Percentiles rank a stretch among this genome's conserved stretches.
phyloP scores from a whole-genome alignment of 2,113 vertebrate genomes.

The Chiloscyllium plagiosum region DNA sequence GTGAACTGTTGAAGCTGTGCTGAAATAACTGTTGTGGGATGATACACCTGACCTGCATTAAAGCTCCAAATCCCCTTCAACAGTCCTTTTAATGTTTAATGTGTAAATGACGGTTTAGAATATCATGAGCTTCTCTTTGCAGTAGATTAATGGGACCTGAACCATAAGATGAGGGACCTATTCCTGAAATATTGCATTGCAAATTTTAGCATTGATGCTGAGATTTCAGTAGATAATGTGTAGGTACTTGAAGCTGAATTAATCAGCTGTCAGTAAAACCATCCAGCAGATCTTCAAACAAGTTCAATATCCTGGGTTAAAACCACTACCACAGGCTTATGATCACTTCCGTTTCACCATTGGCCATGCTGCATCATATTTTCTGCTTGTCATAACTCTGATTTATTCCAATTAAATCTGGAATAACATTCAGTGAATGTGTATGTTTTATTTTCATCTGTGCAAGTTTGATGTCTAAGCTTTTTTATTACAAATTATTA shows the following conservation, averaged over 20 bases:
- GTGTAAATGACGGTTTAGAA: neutral
- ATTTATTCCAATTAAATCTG: neutral
- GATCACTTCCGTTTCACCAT: neutral
- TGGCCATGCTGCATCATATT: neutral
- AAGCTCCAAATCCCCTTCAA: neutral
- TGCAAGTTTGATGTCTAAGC: neutral
- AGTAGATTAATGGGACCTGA: neutral
- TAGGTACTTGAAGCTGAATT: neutral
- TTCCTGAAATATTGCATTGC: neutral
- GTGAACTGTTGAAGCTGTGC: neutral
- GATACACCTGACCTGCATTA: neutral
- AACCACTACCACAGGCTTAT: neutral
- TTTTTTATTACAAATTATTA: neutral
- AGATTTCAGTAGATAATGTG: neutral
- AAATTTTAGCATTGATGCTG: neutral
- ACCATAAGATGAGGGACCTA: neutral
- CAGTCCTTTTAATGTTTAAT: slow-evolving; percentile 9
- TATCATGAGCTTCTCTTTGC: neutral
- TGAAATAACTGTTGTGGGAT: neutral
- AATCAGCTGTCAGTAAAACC: neutral
- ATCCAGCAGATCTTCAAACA: neutral
- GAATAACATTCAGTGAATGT: neutral
- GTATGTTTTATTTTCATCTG: neutral
- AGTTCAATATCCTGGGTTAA: neutral
- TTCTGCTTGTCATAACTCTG: neutral